phyloP scores from a whole-genome alignment of 1,140 invertebrate genomes.

The Sarcophaga bullata region DNA sequence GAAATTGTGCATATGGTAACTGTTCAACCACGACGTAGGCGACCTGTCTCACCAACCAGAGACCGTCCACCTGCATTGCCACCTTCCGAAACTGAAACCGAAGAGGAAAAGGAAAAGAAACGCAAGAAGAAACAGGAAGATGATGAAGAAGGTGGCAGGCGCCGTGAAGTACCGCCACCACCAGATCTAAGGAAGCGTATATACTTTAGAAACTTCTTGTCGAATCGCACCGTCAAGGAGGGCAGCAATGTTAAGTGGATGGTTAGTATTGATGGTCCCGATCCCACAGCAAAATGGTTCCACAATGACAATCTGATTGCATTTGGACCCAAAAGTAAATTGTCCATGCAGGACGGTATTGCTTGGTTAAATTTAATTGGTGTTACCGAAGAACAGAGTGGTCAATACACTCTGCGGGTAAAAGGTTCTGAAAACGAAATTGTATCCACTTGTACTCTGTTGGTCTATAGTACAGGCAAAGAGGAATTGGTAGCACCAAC shows the following conservation, averaged over 20 bases:
- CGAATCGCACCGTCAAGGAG: constrained; percentile 73
- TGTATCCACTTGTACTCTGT: constrained; percentile 60
- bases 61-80: constrained; percentile 53
- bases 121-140: constrained; percentile 53
- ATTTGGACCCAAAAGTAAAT: constrained; percentile 65
- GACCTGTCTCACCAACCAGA: constrained; percentile 53
- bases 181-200: constrained; percentile 71
- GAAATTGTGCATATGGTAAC: constrained; percentile 62
- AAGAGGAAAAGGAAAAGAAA: constrained; percentile 53
- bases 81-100: constrained; percentile 48
- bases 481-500: constrained; percentile 56
- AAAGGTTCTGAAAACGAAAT: constrained; percentile 69
- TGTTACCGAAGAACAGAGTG: constrained; percentile 69
- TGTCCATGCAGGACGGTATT: constrained; percentile 70
- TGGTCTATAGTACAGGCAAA: constrained; percentile 59
- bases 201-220: constrained; percentile 77
- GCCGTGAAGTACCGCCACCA: constrained; percentile 57
- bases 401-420: constrained; percentile 73
- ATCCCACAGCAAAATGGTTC: constrained; percentile 79
- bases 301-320: constrained; percentile 69
- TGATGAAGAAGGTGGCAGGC: constrained; percentile 42
- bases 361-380: constrained; percentile 74
- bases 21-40: constrained; percentile 52
- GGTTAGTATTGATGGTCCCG: constrained; percentile 79
- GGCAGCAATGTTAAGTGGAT: constrained; percentile 76